Evolutionary conservation across 2,888 invertebrate genomes (phyloP).

Genomic region (Tetranychus piercei): DNA sequence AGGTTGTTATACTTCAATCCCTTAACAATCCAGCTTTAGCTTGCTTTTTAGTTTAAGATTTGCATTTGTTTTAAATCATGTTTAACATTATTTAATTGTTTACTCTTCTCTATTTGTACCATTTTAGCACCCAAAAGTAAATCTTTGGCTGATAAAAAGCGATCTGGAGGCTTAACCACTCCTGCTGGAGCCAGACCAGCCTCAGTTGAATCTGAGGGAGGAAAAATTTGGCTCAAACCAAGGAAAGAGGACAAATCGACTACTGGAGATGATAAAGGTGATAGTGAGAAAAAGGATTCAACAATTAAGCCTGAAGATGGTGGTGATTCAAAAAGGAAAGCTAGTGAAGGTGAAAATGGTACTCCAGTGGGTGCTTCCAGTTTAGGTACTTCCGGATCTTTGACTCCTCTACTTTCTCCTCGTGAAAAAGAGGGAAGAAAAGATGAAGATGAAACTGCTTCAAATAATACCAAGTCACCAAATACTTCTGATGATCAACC

Average conservation of each 20-base stretch:
- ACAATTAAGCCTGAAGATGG: neutral
- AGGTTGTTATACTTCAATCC: neutral
- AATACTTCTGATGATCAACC: conserved; percentile 7
- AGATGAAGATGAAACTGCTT: neutral
- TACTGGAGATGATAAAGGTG: neutral
- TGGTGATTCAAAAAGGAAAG: neutral
- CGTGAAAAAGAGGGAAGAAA: conserved; percentile 5
- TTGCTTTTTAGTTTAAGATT: neutral
- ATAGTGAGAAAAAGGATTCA: neutral
- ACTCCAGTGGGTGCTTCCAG: conserved; percentile 33
- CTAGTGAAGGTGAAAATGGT: neutral
- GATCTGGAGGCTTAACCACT: neutral
- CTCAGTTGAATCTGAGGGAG: neutral
- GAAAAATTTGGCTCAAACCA: conserved; percentile 19
- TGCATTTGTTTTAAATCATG: neutral
- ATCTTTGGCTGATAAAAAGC: neutral
- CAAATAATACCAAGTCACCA: neutral
- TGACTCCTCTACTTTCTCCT: neutral
- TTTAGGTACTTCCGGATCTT: neutral
- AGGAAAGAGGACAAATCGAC: conserved; percentile 9
- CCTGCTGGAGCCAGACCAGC: neutral
- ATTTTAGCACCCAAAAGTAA: neutral
- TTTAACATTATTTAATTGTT: neutral
- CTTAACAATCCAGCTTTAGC: neutral
- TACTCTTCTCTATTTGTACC: neutral